Evolutionary conservation across 2,113 vertebrate genomes (phyloP), one percentile per base, ranked within the genome.

Genomic region (Garra rufa): DNA sequence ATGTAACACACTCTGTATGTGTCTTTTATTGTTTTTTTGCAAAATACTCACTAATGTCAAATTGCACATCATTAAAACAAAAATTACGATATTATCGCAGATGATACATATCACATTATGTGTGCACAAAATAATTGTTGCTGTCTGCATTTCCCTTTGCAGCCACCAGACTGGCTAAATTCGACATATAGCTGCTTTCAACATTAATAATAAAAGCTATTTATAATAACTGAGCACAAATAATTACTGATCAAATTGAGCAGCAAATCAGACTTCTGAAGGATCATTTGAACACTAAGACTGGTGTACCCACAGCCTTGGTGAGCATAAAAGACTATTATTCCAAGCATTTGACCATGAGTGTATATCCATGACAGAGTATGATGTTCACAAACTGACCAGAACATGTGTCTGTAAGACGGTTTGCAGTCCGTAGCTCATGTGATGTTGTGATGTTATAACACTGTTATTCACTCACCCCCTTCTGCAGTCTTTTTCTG

Each of bases 401-500:
- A 61, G 59, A 61, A 61, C 24, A 13, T 5, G 4, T 41, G 38
- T 70, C 9, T 9, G 19, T 21, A 59, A 59, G 3, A 17, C 8
- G 50, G 19, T 19, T 55, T 6, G 2, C 67, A 41, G 17, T 41
- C 67, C n/a, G 34, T 70, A 38, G 65, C 19, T 69, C 65, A 41
- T 70, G 34, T 41, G 67, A 70, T n/a, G 34, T 34, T 13, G 65
- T 41, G 67, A 70, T 70, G 67, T 69, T 67, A 9, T 34, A 67
- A 67, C 6, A 28, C 28, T 19, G 63, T 34, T 34, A 34, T 34
- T 67, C 19, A 43, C 19, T 97, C 93, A 99, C 98, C 93, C 98
- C 98, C 90, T 99, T 99, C 88, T 98, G 96, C 80, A 99, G 95
- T 79, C 98, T 93, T 93, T 99, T 99, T 90, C 98, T 96, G 89